phyloP scores from a whole-genome alignment of 2,797 vertebrate genomes.

The Gymnothorax reevesii region DNA sequence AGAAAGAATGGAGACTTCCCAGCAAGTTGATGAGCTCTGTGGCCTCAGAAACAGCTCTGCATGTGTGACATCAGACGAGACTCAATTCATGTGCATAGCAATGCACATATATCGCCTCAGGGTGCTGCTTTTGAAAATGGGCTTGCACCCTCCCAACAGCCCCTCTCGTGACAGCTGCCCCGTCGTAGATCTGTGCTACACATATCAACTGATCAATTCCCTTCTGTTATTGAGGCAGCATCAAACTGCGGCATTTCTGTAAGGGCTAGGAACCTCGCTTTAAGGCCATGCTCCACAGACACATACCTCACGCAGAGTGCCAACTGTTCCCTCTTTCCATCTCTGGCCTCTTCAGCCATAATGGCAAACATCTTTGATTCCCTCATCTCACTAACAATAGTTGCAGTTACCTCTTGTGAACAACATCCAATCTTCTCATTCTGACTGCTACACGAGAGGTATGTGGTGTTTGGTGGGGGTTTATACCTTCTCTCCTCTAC shows the following conservation, averaged over 20 bases:
- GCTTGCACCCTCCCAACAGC: conserved; percentile 29
- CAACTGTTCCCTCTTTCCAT: conserved; percentile 23
- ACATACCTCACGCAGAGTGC: conserved; percentile 23
- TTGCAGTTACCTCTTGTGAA: neutral
- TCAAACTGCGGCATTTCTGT: conserved; percentile 8
- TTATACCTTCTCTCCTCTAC: too few relatives aligned
- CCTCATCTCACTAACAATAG: conserved; percentile 8
- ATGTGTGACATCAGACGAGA: conserved; percentile 24
- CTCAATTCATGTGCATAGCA: conserved; percentile 35
- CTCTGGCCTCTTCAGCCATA: conserved; percentile 25
- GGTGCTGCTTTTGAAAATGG: conserved; percentile 17
- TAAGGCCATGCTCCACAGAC: neutral
- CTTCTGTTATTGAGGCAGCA: conserved; percentile 15
- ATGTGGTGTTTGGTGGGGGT: conserved; percentile 31
- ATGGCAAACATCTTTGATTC: conserved; percentile 16
- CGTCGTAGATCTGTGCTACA: conserved; percentile 37
- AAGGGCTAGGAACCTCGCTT: conserved; percentile 13
- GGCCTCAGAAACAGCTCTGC: conserved; percentile 8
- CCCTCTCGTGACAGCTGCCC: conserved; percentile 30
- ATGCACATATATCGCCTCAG: conserved; percentile 33
- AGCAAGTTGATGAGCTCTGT: neutral
- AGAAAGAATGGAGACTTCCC: conserved; percentile 3
- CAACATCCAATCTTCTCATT: conserved; percentile 26
- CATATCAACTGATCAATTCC: conserved; percentile 15
- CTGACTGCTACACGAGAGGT: conserved; percentile 12